Evolutionary conservation across 2,113 vertebrate genomes (phyloP).

Genomic region (Lepidiolamprologus cunningtoni): DNA sequence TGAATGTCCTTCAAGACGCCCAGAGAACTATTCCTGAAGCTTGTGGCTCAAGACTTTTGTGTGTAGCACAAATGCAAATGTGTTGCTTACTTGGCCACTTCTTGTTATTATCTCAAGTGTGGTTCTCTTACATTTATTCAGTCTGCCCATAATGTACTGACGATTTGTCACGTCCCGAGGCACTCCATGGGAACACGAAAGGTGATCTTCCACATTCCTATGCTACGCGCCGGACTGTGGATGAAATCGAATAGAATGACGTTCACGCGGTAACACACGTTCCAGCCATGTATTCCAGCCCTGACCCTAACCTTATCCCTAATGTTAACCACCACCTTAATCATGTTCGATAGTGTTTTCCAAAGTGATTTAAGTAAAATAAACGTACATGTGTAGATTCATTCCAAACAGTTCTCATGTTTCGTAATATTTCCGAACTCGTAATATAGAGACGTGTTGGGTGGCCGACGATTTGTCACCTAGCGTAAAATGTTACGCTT

Average conservation of each 20-base stretch:
- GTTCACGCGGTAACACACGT: accelerated
- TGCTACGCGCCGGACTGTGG: background rate
- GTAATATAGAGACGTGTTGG: background rate
- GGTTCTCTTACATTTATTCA: background rate
- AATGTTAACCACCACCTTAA: background rate
- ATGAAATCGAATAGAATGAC: background rate
- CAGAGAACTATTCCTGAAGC: background rate
- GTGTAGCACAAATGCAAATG: background rate
- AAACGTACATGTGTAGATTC: background rate
- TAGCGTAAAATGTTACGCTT: background rate
- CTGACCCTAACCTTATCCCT: background rate
- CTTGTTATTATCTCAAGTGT: background rate
- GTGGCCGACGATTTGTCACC: background rate
- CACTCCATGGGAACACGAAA: background rate
- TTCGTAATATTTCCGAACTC: background rate
- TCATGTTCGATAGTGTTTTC: background rate
- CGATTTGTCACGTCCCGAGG: background rate
- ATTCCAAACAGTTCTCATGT: background rate
- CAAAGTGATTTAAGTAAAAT: background rate
- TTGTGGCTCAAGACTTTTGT: background rate
- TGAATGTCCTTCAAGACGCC: background rate
- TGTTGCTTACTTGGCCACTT: background rate
- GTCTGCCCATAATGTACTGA: background rate
- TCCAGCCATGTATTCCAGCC: background rate
- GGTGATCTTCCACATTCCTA: accelerated